These are phyloP conservation scores for Zaprionus camerounensis DNA, from an alignment of 1,140 invertebrate species.

Conservation along the genomic window DNA sequence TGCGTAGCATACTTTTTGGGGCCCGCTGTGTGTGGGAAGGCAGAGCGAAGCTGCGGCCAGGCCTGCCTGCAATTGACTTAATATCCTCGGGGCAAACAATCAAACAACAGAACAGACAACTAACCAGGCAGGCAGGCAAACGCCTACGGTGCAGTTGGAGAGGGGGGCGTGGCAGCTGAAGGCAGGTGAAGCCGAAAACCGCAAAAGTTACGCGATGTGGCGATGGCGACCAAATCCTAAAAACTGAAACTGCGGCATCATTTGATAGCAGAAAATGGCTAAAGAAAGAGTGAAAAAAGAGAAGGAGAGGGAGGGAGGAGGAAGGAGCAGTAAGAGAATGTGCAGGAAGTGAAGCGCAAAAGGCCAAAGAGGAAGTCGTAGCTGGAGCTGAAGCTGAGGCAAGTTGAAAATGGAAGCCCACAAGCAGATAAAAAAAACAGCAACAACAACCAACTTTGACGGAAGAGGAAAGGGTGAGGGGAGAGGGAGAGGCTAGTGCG, in stretches of 20 bases:
- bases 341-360: no score
- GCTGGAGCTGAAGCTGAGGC: not conserved
- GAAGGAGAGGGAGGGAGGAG: no score
- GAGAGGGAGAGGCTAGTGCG: not conserved
- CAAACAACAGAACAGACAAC: slow-evolving; percentile 45
- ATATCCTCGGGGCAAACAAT: slow-evolving; percentile 79
- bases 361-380: not conserved
- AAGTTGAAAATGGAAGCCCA: not conserved
- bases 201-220: slow-evolving; percentile 30
- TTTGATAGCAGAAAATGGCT: slow-evolving; percentile 9
- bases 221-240: slow-evolving; percentile 10
- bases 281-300: not conserved
- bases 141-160: not conserved
- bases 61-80: slow-evolving; percentile 69
- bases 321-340: not conserved
- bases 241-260: slow-evolving; percentile 21
- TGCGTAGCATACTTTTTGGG: slow-evolving; percentile 52
- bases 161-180: slow-evolving; percentile 8
- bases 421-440: not conserved
- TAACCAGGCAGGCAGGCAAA: slow-evolving; percentile 29
- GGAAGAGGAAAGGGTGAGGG: not conserved
- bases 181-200: slow-evolving; percentile 29
- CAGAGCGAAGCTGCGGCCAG: not conserved
- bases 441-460: not conserved
- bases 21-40: not conserved